Base-by-base conservation (phyloP, 2,888 invertebrate species). In the Digitonthophagus gazella region DNA sequence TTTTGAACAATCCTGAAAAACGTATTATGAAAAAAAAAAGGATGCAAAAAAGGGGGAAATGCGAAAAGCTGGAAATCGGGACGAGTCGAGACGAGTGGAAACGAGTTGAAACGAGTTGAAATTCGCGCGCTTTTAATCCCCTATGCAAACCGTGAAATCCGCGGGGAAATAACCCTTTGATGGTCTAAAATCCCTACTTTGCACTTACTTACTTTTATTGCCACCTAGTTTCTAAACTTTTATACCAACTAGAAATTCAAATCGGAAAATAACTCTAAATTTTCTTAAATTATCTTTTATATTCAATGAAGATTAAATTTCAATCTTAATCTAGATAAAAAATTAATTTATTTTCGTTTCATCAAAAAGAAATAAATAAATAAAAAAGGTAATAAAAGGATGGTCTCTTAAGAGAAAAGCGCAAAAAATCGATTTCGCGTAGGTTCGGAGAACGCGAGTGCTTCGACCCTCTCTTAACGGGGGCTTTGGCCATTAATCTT, bases 1-100 rank as follows among this genome's bases (percentile, higher is more conserved):
- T 93, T 79, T 90, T 90, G 82, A 93, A 95, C 76, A 90, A 85
- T 76, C 91, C 95, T 95, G 87, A 1, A 84, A 86, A 76, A 78
- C 68, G 71, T 69, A 65, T 54, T 61, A 16, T 18, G 11, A 61
- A 20, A 18, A 3, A n/a, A 61, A 61, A 44, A 44, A 44, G 11
- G 28, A 44, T 6, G 28, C 11, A 6, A 22, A 22, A 22, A 22
- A 22, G 22, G 3, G 22, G 22, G 22, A 4, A 22, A 6, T 22
- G 6, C 3, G 22, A 22, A 22, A 22, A 6, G 22, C 6, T 22
- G 28, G 28, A 44, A 44, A 44, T 44, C 28, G 11, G 28, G 11
- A 44, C 28, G 28, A 5, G 1, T 44, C 28, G 28, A 5, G 28
- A 44, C 28, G n/a, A n/a, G n/a, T n/a, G n/a, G n/a, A n/a, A n/a